Evolutionary conservation across 2,113 vertebrate species (phyloP), one percentile per base, ranked within the genome.

Genomic region (Misgurnus mizolepis): DNA sequence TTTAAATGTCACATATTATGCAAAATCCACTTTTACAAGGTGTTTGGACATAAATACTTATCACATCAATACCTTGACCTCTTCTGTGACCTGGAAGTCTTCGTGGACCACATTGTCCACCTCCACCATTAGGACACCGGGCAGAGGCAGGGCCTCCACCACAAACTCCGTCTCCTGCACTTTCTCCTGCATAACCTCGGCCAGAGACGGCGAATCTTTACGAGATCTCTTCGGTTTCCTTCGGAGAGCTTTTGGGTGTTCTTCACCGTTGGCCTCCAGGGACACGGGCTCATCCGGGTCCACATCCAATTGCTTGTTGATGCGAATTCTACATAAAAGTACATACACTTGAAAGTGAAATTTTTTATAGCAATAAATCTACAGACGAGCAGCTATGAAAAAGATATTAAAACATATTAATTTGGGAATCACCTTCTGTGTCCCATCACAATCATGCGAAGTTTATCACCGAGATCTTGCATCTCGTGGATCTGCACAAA

Each of bases 401-500:
- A 47, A 8, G 10, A 47, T 47, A 8, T 47, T 5, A 8, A 47
- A 7, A 47, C 45, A 47, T 47, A 8, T 47, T 47, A 3, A 8
- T 45, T 45, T 45, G 27, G 27, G 27, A 34, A 34, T 47, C 45
- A 95, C 95, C 95, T 93, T n/a, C 95, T 93, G 77, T 99, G 97
- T 5, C 97, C 97, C 95, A 98, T 99, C 79, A 99, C 96, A 0
- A 99, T 99, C 97, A 99, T 99, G 1, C 97, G 95, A 75, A 99
- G 83, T 86, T 96, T 97, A 91, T 99, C 97, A 0, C 97, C 97
- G 0, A 99, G 93, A 89, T 99, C 98, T 90, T 99, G 97, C 97
- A 99, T 98, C 85, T 99, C 98, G 4, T 99, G 98, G 75, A 99
- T 99, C 91, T 99, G 98, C 7, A 99, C 96, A 22, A 99, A 99